Evolutionary conservation across 1,140 invertebrate species (phyloP).

Genomic region (Anoplophora glabripennis): DNA sequence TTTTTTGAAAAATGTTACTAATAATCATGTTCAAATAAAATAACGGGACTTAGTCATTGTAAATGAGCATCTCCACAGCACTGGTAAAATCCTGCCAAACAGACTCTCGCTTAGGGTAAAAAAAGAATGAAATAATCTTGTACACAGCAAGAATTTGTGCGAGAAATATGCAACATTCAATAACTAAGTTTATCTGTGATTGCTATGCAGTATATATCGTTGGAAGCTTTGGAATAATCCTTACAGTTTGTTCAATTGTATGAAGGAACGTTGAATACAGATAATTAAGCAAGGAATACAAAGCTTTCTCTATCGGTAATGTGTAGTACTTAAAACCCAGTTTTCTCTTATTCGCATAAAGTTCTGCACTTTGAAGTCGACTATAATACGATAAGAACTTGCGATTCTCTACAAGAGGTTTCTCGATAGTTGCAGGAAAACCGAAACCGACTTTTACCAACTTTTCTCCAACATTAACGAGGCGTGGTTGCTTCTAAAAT

Average conservation of each 20-base stretch:
- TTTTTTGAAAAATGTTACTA: too few relatives aligned
- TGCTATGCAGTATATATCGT: too few relatives aligned
- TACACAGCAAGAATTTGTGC: neutral
- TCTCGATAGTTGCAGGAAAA: slow-evolving; percentile 36
- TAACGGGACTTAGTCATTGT: too few relatives aligned
- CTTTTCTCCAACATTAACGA: slow-evolving; percentile 47
- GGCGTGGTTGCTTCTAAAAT: slow-evolving; percentile 27
- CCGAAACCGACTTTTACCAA: slow-evolving; percentile 53
- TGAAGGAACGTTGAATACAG: too few relatives aligned
- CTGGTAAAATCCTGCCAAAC: too few relatives aligned
- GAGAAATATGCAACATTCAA: neutral
- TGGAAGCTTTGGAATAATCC: too few relatives aligned
- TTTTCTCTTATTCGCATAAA: slow-evolving; percentile 47
- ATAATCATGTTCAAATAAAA: too few relatives aligned
- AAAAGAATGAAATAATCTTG: too few relatives aligned
- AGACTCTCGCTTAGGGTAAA: too few relatives aligned
- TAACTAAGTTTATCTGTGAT: too few relatives aligned
- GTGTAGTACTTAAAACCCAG: slow-evolving; percentile 53
- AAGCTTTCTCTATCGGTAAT: slow-evolving; percentile 40
- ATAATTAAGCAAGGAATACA: slow-evolving; percentile 15
- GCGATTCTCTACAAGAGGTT: slow-evolving; percentile 33
- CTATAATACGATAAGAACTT: slow-evolving; percentile 42
- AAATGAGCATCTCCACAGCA: too few relatives aligned
- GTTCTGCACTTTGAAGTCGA: slow-evolving; percentile 47
- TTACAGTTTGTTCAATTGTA: too few relatives aligned